A percentile compares a stretch with the other conserved stretches of the same genome.
Conservation (phyloP, 2,113 vertebrate genomes). For the Talpa occidentalis region DNA sequence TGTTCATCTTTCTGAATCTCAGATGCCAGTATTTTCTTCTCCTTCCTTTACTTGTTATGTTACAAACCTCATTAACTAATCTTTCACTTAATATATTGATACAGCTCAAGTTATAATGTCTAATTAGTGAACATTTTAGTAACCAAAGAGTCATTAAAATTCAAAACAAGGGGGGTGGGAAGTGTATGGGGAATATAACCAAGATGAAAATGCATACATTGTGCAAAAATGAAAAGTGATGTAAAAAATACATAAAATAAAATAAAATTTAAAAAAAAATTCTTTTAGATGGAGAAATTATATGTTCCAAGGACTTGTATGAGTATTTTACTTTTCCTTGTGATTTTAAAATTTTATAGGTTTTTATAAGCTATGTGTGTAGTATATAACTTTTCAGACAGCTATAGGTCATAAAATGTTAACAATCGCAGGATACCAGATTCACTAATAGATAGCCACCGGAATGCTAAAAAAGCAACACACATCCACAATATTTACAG, state of each 20-base stretch:
- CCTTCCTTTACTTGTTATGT: background rate
- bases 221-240: too few relatives aligned
- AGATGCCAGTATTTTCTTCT: conserved; percentile 46
- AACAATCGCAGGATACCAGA: background rate
- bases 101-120: background rate
- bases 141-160: conserved; percentile 33
- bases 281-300: conserved; percentile 41
- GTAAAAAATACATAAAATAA: too few relatives aligned
- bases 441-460: conserved; percentile 27
- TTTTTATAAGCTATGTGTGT: conserved; percentile 29
- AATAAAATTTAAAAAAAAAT: too few relatives aligned
- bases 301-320: background rate
- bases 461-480: conserved; percentile 43
- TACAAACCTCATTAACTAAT: conserved; percentile 42
- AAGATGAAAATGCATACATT: too few relatives aligned
- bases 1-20: background rate
- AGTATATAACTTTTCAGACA: conserved; percentile 6
- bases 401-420: conserved; percentile 37
- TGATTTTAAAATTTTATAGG: conserved; percentile 23
- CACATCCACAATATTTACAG: background rate
- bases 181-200: too few relatives aligned
- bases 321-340: conserved; percentile 33
- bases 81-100: background rate
- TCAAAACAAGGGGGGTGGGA: too few relatives aligned
- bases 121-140: conserved; percentile 38